These are phyloP conservation scores for Penaeus monodon DNA, from an alignment of 2,888 invertebrate genomes.

Conservation along the genomic window DNA sequence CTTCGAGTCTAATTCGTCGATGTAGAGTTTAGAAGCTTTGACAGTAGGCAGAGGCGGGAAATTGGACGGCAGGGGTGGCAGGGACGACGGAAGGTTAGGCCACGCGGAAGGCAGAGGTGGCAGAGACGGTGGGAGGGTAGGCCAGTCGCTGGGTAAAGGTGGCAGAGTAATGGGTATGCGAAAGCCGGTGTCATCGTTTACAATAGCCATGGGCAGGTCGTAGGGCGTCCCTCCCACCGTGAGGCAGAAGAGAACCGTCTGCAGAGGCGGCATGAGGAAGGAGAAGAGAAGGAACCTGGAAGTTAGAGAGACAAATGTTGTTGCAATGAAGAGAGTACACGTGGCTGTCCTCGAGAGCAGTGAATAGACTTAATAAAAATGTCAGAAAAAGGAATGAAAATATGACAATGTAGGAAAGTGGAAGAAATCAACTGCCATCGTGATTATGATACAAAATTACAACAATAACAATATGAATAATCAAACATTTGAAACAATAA, in stretches of 20 bases:
- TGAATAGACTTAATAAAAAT: too few species aligned
- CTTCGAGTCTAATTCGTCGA: slow-evolving; percentile 21
- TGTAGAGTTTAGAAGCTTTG: slow-evolving; percentile 10
- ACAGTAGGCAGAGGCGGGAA: neutral
- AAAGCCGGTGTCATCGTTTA: slow-evolving; percentile 67
- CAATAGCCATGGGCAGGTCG: slow-evolving; percentile 69
- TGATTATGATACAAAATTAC: neutral
- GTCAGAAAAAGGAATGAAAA: too few species aligned
- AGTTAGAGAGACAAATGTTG: neutral
- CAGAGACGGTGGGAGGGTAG: too few species aligned
- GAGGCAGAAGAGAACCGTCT: slow-evolving; percentile 70
- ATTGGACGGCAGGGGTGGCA: too few species aligned
- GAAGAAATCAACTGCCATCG: slow-evolving; percentile 69
- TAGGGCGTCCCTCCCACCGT: slow-evolving; percentile 68
- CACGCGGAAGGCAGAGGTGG: too few species aligned
- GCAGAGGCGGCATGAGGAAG: slow-evolving; percentile 69
- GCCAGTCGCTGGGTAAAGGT: too few species aligned
- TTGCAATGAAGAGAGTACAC: neutral
- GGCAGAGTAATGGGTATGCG: neutral
- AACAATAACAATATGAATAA: neutral
- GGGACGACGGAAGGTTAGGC: too few species aligned
- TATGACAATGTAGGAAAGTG: neutral
- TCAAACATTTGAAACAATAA: too few species aligned
- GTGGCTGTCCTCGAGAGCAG: too few species aligned
- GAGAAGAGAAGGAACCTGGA: slow-evolving; percentile 68